Evolutionary conservation across 2,113 vertebrate species (phyloP).

Genomic region (Nothoprocta perdicaria): DNA sequence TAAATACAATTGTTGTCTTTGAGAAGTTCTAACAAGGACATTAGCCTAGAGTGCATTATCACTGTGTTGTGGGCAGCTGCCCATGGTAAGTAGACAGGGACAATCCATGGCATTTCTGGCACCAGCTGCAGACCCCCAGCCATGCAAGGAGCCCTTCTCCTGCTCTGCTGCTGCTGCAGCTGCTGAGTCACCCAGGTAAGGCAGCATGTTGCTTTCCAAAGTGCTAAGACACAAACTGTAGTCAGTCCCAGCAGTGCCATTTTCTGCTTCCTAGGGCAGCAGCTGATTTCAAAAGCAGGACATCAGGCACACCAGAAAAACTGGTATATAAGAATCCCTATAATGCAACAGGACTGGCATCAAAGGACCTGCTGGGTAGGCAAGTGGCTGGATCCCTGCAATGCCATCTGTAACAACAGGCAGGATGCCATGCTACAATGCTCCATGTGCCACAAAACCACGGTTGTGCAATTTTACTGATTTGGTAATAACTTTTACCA

Average conservation of each 20-base stretch:
- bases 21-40: too few species aligned
- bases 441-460: background rate
- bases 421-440: background rate
- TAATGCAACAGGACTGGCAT: background rate
- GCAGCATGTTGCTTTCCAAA: background rate
- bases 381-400: background rate
- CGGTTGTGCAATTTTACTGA: constrained; percentile 16
- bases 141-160: background rate
- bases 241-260: background rate
- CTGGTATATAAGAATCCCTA: background rate
- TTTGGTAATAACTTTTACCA: constrained; percentile 1
- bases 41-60: too few species aligned
- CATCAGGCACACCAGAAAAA: background rate
- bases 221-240: background rate
- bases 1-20: too few species aligned
- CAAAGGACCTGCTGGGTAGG: background rate
- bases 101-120: background rate
- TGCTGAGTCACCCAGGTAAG: background rate
- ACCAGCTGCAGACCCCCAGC: background rate
- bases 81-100: too few species aligned
- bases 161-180: background rate
- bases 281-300: background rate
- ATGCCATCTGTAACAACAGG: background rate
- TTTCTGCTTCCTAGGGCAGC: background rate
- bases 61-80: too few species aligned